A percentile compares a stretch with the other conserved stretches of the same genome.
phyloP scores from a whole-genome alignment of 2,113 vertebrate species.

The Chloropsis hardwickii region DNA sequence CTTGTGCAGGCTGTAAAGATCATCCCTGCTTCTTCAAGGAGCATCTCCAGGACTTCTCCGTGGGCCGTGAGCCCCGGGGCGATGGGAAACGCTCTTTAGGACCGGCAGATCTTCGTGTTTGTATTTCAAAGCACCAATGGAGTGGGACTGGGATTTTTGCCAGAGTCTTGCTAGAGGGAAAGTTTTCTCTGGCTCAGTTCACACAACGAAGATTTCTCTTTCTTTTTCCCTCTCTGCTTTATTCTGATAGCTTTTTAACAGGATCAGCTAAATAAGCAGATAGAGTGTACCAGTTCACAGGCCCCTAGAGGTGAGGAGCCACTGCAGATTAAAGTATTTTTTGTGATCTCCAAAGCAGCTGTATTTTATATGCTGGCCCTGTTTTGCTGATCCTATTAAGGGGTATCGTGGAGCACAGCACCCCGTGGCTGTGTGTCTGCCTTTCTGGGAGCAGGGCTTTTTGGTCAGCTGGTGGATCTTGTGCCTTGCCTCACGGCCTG shows the following conservation, averaged over 20 bases:
- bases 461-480: not conserved
- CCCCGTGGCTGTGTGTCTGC: not conserved
- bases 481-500: not conserved
- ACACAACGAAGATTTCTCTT: not conserved
- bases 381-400: slow-evolving; percentile 42
- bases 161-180: slow-evolving; percentile 61
- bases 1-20: not conserved
- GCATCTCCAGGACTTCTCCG: not conserved
- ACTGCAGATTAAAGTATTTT: slow-evolving; percentile 4
- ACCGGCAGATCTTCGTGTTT: not conserved
- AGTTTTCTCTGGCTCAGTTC: slow-evolving; percentile 52
- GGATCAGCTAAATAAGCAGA: slow-evolving; percentile 52
- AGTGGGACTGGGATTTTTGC: slow-evolving; percentile 48
- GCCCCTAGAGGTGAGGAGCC: slow-evolving; percentile 39
- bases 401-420: not conserved
- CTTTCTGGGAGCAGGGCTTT: not conserved
- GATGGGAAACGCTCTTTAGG: not conserved
- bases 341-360: slow-evolving; percentile 34
- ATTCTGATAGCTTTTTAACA: slow-evolving; percentile 55
- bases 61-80: not conserved
- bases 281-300: not conserved
- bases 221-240: not conserved
- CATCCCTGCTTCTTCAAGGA: not conserved
- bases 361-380: slow-evolving; percentile 32
- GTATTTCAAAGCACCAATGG: slow-evolving; percentile 23